These are phyloP conservation scores for Podarcis raffonei DNA, from an alignment of 2,113 vertebrate species.

Conservation along the genomic window DNA sequence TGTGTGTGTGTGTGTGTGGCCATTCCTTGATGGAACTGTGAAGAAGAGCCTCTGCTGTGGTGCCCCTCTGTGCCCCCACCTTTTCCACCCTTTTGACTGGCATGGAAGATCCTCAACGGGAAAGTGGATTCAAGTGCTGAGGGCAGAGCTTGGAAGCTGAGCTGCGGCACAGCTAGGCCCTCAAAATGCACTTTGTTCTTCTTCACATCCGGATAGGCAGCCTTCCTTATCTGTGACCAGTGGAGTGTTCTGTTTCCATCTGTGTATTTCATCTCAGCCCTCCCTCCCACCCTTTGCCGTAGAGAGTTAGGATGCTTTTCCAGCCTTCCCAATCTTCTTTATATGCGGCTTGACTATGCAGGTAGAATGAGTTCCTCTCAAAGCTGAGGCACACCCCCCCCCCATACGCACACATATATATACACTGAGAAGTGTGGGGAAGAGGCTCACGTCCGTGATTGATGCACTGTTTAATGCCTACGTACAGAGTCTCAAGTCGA, in stretches of 20 bases:
- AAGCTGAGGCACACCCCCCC: neutral
- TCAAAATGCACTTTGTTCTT: conserved; percentile 15
- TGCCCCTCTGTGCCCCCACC: neutral
- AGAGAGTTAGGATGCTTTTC: conserved; percentile 10
- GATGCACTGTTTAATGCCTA: conserved; percentile 14
- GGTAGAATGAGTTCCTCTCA: neutral
- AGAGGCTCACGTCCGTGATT: neutral
- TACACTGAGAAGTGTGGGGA: neutral
- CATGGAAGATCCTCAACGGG: neutral
- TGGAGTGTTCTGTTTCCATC: conserved; percentile 31
- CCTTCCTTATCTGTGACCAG: conserved; percentile 18
- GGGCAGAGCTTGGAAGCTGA: neutral
- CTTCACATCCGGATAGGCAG: conserved; percentile 14
- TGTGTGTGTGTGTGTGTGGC: no score
- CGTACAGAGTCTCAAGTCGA: neutral
- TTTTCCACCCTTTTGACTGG: neutral
- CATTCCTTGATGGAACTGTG: neutral
- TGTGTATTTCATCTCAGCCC: neutral
- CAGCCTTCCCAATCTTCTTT: neutral
- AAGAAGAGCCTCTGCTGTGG: neutral
- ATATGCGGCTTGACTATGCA: neutral
- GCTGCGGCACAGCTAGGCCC: neutral
- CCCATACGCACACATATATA: neutral
- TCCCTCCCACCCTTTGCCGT: neutral
- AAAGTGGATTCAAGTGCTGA: neutral